Base-by-base conservation (phyloP, 2,113 vertebrate genomes). In the Pseudolaguvia tuberculata region DNA sequence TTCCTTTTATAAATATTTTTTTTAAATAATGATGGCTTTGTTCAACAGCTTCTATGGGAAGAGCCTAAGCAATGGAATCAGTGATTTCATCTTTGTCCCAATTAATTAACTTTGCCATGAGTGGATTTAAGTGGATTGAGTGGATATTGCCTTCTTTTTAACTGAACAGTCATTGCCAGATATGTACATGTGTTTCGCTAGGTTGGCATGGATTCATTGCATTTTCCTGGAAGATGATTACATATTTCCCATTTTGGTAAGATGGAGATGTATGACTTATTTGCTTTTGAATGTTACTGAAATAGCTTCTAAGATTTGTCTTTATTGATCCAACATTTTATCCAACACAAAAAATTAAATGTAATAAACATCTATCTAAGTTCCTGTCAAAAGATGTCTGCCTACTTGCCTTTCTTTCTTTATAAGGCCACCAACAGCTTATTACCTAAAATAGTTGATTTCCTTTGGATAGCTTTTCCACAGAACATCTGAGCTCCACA, bases 391-490 rank as follows among this genome's bases (percentile, higher is more conserved):
- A 35, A 35, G 31, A 6, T 4, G 31, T 35, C 31, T n/a, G n/a
- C n/a, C 31, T 35, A 35, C 31, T 42, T 42, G 5, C 39, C 7
- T 42, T 42, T 42, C 39, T 42, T 9, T 8, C 39, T 42, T 42
- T 1, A 4, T 35, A 35, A 35, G 31, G 31, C 31, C 31, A 42
- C 39, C 39, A 42, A 42, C 39, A 42, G 51, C 15, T n/a, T 18
- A 55, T 10, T 55, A 82, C 85, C 79, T 68, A 62, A 59, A 73
- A 42, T 29, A 78, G 78, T 79, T 80, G 81, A 84, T 87, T 83
- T 85, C 58, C 59, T 53, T 79, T 75, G 70, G 78, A 83, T 80
- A 74, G 83, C 73, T 79, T 18, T 15, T 78, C 70, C 52, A 78
- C 58, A 62, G 51, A 71, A 82, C 80, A 79, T 79, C 73, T 84